A percentile compares a stretch with the other conserved stretches of the same genome.
Conservation (phyloP, 2,113 vertebrate species). For the Polypterus senegalus region DNA sequence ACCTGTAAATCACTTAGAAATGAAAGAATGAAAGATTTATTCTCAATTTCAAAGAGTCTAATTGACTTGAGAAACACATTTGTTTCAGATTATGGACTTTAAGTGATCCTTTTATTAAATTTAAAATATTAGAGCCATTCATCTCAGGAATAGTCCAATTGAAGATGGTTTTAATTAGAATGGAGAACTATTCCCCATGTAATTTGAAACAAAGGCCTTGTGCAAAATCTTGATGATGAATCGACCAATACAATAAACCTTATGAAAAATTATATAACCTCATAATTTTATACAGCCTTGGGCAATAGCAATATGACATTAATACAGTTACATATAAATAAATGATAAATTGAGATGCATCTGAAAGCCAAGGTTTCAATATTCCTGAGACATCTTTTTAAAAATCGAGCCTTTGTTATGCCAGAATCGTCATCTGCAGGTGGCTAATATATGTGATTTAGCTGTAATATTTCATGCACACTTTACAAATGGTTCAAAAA, state of each 20-base stretch:
- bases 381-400: background rate
- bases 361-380: background rate
- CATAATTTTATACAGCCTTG: slow-evolving; percentile 11
- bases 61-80: background rate
- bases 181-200: slow-evolving; percentile 2
- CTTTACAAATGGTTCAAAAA: too few relatives aligned
- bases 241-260: slow-evolving; percentile 7
- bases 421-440: too few relatives aligned
- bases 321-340: slow-evolving; percentile 7
- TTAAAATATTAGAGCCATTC: slow-evolving; percentile 2
- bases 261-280: slow-evolving; percentile 11
- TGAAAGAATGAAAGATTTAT: too few relatives aligned
- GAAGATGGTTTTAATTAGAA: slow-evolving; percentile 4
- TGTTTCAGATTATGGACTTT: background rate
- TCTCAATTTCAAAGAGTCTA: too few relatives aligned
- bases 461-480: too few relatives aligned
- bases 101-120: slow-evolving; percentile 3
- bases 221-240: slow-evolving; percentile 3
- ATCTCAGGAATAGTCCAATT: slow-evolving; percentile 4
- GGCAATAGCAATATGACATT: slow-evolving; percentile 7
- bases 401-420: background rate
- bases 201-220: background rate
- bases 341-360: slow-evolving; percentile 9
- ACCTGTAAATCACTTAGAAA: too few relatives aligned
- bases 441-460: too few relatives aligned